These are phyloP conservation scores for Menidia beryllina DNA, from an alignment of 2,113 vertebrate species.

Conservation along the genomic window DNA sequence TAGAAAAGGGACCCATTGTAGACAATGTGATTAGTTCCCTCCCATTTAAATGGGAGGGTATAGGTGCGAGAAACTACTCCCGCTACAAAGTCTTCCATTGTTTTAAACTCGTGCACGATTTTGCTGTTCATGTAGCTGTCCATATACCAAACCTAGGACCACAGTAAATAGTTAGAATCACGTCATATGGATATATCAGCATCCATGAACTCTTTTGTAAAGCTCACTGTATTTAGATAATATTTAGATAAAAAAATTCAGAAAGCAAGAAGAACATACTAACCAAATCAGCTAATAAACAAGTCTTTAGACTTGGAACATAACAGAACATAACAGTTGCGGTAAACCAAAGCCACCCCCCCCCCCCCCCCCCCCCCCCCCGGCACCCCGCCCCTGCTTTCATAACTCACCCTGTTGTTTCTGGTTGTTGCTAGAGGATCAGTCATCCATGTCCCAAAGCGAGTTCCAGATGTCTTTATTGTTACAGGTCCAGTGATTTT, in stretches of 20 bases:
- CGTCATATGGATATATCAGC: background rate
- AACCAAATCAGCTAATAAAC: no score
- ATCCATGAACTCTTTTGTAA: background rate
- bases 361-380: background rate
- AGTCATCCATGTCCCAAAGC: conserved; percentile 99
- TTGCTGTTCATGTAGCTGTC: conserved; percentile 98
- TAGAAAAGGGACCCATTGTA: conserved; percentile 98
- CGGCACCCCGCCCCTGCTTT: background rate
- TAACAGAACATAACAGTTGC: conserved; percentile 21
- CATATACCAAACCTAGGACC: conserved; percentile 96
- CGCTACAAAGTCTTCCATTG: conserved; percentile 90
- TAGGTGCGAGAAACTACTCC: conserved; percentile 95
- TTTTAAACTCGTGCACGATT: conserved; percentile 97
- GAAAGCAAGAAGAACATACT: no score
- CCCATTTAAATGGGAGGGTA: conserved; percentile 98
- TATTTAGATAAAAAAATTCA: no score
- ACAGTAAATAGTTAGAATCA: conserved; percentile 5
- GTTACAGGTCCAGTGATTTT: conserved; percentile 97
- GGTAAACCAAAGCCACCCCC: conserved; percentile 32
- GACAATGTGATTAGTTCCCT: conserved; percentile 96
- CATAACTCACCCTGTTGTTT: conserved; percentile 91
- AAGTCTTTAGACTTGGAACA: no score
- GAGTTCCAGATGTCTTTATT: conserved; percentile 96
- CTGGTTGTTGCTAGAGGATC: conserved; percentile 92
- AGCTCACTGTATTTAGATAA: no score